phyloP scores from a whole-genome alignment of 1,140 invertebrate genomes.

The Euborellia annulipes region DNA sequence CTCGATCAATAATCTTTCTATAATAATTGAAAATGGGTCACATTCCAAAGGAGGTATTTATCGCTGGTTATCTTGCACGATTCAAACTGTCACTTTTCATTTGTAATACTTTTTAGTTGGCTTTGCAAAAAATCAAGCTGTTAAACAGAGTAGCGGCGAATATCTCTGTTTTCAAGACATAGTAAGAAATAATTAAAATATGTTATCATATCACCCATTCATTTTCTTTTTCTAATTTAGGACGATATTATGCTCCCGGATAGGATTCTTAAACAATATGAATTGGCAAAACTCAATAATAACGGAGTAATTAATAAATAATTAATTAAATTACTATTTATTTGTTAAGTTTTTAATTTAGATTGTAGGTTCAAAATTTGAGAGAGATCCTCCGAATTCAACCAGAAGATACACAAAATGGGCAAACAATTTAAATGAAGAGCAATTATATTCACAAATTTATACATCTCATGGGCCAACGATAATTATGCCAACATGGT shows the following conservation, averaged over 20 bases:
- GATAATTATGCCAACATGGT: slow-evolving; percentile 69
- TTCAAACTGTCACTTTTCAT: no score
- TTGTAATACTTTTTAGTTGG: slow-evolving; percentile 35
- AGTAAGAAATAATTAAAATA: slow-evolving; percentile 29
- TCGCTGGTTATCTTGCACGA: no score
- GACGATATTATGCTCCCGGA: slow-evolving; percentile 51
- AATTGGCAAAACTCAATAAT: slow-evolving; percentile 29
- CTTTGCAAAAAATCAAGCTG: slow-evolving; percentile 52
- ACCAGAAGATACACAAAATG: slow-evolving; percentile 50
- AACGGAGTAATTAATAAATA: slow-evolving; percentile 25
- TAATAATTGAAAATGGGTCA: no score
- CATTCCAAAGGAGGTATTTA: no score
- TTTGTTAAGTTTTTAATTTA: slow-evolving; percentile 15
- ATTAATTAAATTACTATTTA: slow-evolving; percentile 6
- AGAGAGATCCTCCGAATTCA: slow-evolving; percentile 37
- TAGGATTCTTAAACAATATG: slow-evolving; percentile 40
- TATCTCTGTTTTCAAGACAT: slow-evolving; percentile 69
- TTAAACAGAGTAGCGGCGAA: slow-evolving; percentile 39
- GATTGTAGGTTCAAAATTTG: slow-evolving; percentile 42
- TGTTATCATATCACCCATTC: slow-evolving; percentile 1
- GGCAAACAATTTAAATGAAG: slow-evolving; percentile 44
- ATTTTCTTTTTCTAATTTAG: slow-evolving; percentile 20
- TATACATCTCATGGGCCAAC: slow-evolving; percentile 65
- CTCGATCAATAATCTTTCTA: no score
- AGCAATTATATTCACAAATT: slow-evolving; percentile 45